phyloP scores from a whole-genome alignment of 2,888 invertebrate genomes.

The Apodemia duryi region DNA sequence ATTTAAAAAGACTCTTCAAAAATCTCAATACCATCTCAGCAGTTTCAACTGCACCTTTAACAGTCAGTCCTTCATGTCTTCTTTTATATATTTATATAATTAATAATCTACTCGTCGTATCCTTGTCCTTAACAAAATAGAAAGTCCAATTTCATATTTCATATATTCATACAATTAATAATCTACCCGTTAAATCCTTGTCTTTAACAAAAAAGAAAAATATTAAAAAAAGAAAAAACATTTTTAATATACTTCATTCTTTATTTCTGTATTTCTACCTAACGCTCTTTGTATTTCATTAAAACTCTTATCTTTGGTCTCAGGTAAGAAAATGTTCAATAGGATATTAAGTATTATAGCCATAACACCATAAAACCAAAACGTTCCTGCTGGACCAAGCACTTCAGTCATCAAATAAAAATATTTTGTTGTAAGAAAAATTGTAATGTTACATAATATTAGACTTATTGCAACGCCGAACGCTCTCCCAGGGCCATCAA shows the following conservation, averaged over 20 bases:
- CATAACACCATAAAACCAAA: slow-evolving; percentile 29
- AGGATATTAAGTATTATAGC: slow-evolving; percentile 27
- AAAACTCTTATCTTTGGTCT: slow-evolving; percentile 34
- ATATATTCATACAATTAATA: no score
- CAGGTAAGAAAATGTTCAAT: slow-evolving; percentile 31
- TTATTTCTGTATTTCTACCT: background rate
- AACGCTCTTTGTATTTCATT: slow-evolving; percentile 31
- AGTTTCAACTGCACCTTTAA: no score
- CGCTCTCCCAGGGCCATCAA: slow-evolving; percentile 35
- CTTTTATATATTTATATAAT: no score
- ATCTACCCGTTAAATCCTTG: no score
- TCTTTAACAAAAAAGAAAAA: no score
- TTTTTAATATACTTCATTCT: background rate
- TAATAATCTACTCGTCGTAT: no score
- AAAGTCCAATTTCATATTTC: no score
- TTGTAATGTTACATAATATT: slow-evolving; percentile 16
- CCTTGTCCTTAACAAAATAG: no score
- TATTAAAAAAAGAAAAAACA: no score
- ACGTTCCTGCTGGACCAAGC: slow-evolving; percentile 33
- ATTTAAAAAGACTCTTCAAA: no score
- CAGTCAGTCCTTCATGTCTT: no score
- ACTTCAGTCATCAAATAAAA: slow-evolving; percentile 27
- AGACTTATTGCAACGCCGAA: slow-evolving; percentile 31
- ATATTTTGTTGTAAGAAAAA: slow-evolving; percentile 28
- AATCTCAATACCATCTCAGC: no score